Evolutionary conservation across 2,113 vertebrate genomes (phyloP).

Genomic region (Orycteropus afer): DNA sequence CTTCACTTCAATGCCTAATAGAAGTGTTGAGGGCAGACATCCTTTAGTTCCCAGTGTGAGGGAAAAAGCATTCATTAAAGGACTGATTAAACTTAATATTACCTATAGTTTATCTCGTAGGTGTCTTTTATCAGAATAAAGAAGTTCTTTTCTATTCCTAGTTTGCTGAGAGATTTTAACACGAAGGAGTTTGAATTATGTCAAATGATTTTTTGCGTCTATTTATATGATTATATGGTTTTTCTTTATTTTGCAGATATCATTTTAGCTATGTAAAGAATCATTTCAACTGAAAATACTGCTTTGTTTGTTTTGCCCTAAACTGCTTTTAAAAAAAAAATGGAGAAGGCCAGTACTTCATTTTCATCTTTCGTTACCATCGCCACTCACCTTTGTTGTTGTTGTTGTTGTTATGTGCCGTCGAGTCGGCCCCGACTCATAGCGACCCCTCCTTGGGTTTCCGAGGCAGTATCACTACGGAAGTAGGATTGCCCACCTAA

Average conservation of each 20-base stretch:
- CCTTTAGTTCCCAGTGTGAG: neutral
- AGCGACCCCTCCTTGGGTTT: too few species aligned
- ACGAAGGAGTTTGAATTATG: constrained; percentile 3
- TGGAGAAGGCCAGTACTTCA: too few species aligned
- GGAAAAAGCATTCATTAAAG: neutral
- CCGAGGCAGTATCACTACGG: too few species aligned
- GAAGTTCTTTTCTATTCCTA: neutral
- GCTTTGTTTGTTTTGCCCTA: constrained; percentile 1
- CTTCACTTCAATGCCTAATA: neutral
- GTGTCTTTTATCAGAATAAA: neutral
- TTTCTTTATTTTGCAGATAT: neutral
- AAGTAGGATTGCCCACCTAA: too few species aligned
- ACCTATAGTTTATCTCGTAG: neutral
- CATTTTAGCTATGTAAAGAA: neutral
- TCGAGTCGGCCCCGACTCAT: too few species aligned
- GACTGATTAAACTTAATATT: neutral
- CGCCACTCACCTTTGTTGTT: too few species aligned
- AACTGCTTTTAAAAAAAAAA: neutral
- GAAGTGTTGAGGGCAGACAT: neutral
- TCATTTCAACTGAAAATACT: constrained; percentile 17
- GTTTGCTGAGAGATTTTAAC: neutral
- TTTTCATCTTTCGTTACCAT: too few species aligned
- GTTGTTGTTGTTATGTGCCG: too few species aligned
- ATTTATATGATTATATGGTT: neutral
- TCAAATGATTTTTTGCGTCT: neutral